Conservation (phyloP, 2,797 vertebrate species). For the Fringilla coelebs region DNA sequence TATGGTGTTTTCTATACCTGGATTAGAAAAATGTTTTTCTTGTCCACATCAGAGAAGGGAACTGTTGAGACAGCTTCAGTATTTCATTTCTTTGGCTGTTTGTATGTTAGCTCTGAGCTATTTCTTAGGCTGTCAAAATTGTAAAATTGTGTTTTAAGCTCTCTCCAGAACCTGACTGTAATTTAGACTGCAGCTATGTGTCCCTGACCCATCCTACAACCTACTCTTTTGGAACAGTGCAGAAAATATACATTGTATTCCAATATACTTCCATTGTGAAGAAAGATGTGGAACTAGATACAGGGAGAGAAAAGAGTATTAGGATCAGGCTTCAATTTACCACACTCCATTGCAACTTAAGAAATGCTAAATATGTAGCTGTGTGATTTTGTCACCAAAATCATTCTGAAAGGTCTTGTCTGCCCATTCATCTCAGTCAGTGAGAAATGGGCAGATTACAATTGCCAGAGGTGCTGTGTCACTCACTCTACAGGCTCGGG, state of each 20-base stretch:
- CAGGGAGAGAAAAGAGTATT: neutral
- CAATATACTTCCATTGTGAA: neutral
- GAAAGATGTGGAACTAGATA: neutral
- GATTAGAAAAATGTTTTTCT: neutral
- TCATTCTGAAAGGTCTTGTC: neutral
- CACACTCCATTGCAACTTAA: neutral
- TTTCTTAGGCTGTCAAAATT: neutral
- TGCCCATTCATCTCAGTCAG: neutral
- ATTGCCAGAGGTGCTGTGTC: neutral
- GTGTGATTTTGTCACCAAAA: neutral
- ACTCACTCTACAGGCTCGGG: neutral
- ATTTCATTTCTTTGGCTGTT: neutral
- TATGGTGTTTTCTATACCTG: neutral
- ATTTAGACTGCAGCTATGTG: neutral
- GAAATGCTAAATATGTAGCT: neutral
- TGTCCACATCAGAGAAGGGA: neutral
- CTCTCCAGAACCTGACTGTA: neutral
- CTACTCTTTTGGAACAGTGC: neutral
- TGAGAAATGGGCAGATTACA: neutral
- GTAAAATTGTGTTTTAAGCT: neutral
- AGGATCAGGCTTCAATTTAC: neutral
- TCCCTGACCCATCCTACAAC: conserved; percentile 1
- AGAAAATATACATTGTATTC: neutral
- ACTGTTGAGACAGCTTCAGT: neutral
- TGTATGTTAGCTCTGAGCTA: neutral